Evolutionary conservation across 2,797 vertebrate genomes (phyloP), one percentile per base, ranked within the genome.

Genomic region (Oceanodroma leucorhoa): DNA sequence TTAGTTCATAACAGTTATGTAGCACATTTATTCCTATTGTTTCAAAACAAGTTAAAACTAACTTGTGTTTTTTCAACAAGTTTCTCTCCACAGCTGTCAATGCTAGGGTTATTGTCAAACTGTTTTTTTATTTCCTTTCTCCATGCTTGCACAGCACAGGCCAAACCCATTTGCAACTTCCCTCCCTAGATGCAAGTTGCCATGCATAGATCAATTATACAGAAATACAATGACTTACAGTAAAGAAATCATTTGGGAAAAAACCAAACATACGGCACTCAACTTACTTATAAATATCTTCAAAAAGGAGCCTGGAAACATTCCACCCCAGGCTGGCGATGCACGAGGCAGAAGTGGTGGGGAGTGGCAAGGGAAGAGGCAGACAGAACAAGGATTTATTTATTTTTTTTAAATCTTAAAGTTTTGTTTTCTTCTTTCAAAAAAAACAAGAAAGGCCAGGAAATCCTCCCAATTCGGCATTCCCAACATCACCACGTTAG

Each of bases 281-380:
- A 66, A 79, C 55, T 93, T 93, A 51, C 66, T 95, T 90, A 96
- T 82, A 96, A 96, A 83, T 81, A 94, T 90, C 93, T 96, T 94
- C 89, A 94, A 94, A 96, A 92, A 91, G 80, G 20, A 93, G 78
- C 23, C 83, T 96, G 90, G 89, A 93, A 95, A 84, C 46, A 62
- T 91, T 79, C 62, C 77, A 24, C 51, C 34, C 73, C 0, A 3
- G 66, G 73, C 54, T 83, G 40, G 65, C 0, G 0, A 57, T n/a
- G 36, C n/a, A 40, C 2, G 2, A 79, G 77, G 90, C 87, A 85
- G 36, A 80, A 87, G 73, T 11, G 24, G 11, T 21, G 18, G 58
- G 79, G 91, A 94, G 93, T 71, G 80, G 58, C 87, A 88, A 81
- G 79, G 94, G 83, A 96, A 91, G 40, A 94, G 50, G 43, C 40